Evolutionary conservation across 2,113 vertebrate species (phyloP).

Genomic region (Datnioides undecimradiatus): DNA sequence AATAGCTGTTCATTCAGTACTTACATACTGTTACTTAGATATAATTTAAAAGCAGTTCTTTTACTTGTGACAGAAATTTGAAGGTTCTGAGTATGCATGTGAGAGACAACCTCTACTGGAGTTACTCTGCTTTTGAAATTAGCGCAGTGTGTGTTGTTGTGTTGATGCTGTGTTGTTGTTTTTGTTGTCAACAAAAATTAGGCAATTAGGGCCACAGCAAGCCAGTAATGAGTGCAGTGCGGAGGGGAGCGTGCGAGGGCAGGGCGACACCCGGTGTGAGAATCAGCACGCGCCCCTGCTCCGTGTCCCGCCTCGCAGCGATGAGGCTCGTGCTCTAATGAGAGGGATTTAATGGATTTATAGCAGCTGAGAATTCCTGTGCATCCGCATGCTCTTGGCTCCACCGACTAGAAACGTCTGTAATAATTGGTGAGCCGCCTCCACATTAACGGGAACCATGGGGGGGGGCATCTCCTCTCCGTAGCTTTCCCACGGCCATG

Average conservation of each 20-base stretch:
- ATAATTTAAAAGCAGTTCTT: not conserved
- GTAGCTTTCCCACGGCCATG: constrained; percentile 54
- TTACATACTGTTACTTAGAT: not conserved
- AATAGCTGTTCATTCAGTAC: not conserved
- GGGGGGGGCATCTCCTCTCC: not conserved
- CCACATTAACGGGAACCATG: constrained; percentile 51
- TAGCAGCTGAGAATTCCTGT: constrained; percentile 69
- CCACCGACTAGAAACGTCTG: constrained; percentile 56
- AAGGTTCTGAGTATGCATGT: not conserved
- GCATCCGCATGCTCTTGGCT: constrained; percentile 69
- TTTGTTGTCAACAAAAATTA: constrained; percentile 70
- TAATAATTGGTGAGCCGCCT: constrained; percentile 72
- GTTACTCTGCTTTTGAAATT: constrained; percentile 1
- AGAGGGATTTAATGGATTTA: constrained; percentile 84
- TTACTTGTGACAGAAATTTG: not conserved
- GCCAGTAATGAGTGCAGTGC: constrained; percentile 67
- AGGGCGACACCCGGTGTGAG: constrained; percentile 61
- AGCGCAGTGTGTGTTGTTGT: constrained; percentile 23
- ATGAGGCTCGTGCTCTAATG: constrained; percentile 78
- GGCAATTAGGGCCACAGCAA: constrained; percentile 76
- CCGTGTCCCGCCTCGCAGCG: constrained; percentile 51
- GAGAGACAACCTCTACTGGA: not conserved
- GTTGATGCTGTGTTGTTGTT: constrained; percentile 56
- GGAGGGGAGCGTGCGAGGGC: constrained; percentile 40
- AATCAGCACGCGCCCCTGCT: constrained; percentile 61